A percentile compares a stretch with the other conserved stretches of the same genome.
phyloP scores from a whole-genome alignment of 2,888 invertebrate genomes.

The Hyalella azteca region DNA sequence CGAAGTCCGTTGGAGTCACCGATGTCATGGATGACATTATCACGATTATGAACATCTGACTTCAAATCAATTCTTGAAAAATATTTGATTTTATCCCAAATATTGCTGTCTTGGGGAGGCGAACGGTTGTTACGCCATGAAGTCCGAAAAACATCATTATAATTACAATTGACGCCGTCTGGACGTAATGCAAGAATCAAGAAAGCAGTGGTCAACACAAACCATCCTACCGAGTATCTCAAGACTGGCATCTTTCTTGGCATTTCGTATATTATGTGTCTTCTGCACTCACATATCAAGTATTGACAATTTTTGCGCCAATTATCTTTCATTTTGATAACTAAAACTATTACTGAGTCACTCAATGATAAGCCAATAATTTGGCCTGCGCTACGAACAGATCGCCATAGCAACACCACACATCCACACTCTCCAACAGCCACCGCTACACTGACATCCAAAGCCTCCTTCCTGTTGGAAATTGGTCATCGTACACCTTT shows the following conservation, averaged over 20 bases:
- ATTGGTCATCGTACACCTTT: background rate
- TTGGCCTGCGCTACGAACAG: background rate
- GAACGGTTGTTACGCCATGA: background rate
- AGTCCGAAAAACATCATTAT: background rate
- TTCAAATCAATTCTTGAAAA: background rate
- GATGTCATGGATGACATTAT: background rate
- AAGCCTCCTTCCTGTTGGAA: background rate
- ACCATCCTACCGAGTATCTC: conserved; percentile 12
- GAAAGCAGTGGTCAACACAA: background rate
- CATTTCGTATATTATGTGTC: background rate
- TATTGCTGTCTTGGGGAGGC: background rate
- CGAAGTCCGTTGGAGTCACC: background rate
- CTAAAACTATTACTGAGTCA: background rate
- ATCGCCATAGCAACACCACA: background rate
- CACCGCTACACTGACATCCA: background rate
- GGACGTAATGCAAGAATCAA: background rate
- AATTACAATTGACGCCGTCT: background rate
- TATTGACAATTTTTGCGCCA: background rate
- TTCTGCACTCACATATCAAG: background rate
- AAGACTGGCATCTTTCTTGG: conserved; percentile 29
- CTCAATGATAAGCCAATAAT: background rate
- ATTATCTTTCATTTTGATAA: background rate
- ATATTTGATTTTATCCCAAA: background rate
- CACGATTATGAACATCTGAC: background rate
- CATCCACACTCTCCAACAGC: background rate